phyloP scores from a whole-genome alignment of 2,888 invertebrate species.

The Phrixothrix hirtus region DNA sequence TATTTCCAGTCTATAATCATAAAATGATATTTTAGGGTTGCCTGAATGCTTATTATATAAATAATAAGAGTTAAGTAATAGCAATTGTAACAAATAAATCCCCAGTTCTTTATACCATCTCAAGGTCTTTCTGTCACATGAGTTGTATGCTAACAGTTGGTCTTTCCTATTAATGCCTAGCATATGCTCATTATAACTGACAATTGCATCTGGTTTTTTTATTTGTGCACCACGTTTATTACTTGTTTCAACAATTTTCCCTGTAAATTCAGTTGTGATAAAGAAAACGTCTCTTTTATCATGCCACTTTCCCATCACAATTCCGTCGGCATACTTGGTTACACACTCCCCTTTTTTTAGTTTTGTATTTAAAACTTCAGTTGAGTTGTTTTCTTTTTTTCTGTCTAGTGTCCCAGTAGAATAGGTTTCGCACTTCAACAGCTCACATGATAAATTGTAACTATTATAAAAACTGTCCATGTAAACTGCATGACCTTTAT shows the following conservation, averaged over 20 bases:
- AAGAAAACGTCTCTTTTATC: slow-evolving; percentile 32
- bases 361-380: slow-evolving; percentile 17
- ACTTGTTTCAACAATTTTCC: slow-evolving; percentile 16
- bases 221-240: slow-evolving; percentile 15
- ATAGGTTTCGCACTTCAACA: slow-evolving; percentile 32
- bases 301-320: slow-evolving; percentile 35
- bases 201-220: slow-evolving; percentile 32
- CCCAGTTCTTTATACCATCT: no score
- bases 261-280: slow-evolving; percentile 33
- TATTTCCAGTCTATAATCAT: no score
- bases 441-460: slow-evolving; percentile 17
- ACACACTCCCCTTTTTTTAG: neutral
- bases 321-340: slow-evolving; percentile 2
- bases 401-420: slow-evolving; percentile 32
- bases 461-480: no score
- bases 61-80: no score
- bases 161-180: slow-evolving; percentile 32
- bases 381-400: slow-evolving; percentile 29
- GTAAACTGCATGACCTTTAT: no score
- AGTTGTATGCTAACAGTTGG: no score
- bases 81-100: no score
- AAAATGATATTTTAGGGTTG: no score
- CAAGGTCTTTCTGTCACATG: no score
- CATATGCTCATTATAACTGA: slow-evolving; percentile 34
- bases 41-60: no score